Percentiles rank a stretch among this genome's conserved stretches.
Evolutionary conservation across 1,140 invertebrate species (phyloP).

Genomic region (Frieseomelitta varia): DNA sequence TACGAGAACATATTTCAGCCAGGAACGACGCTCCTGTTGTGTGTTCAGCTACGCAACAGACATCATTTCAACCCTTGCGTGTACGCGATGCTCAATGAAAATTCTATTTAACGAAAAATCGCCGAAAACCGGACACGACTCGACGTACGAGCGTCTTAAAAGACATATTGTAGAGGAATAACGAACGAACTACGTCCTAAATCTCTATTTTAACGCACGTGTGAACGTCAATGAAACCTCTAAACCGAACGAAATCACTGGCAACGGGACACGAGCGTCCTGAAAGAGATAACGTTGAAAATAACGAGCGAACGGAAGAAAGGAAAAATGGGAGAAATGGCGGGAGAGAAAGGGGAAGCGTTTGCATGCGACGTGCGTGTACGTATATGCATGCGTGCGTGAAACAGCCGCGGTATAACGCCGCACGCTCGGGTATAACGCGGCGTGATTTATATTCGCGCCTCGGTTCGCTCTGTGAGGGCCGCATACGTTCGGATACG

Average conservation of each 20-base stretch:
- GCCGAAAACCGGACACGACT: too few relatives aligned
- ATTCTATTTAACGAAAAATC: too few relatives aligned
- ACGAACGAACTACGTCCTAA: too few relatives aligned
- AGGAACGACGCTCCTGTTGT: too few relatives aligned
- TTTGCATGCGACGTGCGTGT: conserved; percentile 12
- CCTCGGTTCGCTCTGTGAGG: conserved; percentile 71
- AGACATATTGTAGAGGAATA: too few relatives aligned
- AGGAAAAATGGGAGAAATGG: not conserved
- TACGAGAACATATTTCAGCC: too few relatives aligned
- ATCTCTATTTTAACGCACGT: too few relatives aligned
- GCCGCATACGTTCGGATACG: conserved; percentile 72
- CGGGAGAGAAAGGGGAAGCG: not conserved
- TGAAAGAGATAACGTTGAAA: not conserved
- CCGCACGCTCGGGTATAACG: conserved; percentile 67
- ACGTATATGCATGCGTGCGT: conserved; percentile 57
- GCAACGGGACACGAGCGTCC: not conserved
- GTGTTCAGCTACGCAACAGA: too few relatives aligned
- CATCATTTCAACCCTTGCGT: too few relatives aligned
- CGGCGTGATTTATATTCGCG: conserved; percentile 76
- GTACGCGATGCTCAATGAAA: too few relatives aligned
- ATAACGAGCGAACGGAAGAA: not conserved
- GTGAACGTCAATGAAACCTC: too few relatives aligned
- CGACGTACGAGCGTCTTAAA: too few relatives aligned
- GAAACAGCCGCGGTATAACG: conserved; percentile 30
- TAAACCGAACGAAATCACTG: not conserved